Evolutionary conservation across 2,888 invertebrate genomes (phyloP), one percentile per base, ranked within the genome.

Genomic region (Margaritifera margaritifera): DNA sequence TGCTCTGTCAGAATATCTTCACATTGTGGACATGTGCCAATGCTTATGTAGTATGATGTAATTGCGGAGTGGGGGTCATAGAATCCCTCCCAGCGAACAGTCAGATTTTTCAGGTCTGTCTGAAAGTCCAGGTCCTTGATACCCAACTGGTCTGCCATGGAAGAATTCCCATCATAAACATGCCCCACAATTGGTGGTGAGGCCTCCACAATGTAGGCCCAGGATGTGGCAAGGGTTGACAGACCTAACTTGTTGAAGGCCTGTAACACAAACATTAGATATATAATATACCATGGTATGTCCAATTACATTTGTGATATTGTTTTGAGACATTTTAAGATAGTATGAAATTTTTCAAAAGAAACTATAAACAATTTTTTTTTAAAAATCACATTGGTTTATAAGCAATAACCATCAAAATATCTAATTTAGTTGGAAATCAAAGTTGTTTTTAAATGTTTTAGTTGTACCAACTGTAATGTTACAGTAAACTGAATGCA

Each of bases 41-140:
- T 66, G n/a, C 68, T 65, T 15, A 80, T 66, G n/a, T 42, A 71
- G 62, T 80, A 81, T 25, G 74, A 59, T 27, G 67, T 51, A n/a
- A 81, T 71, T 18, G 72, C 59, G 1, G 77, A 64, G 31, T 75
- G 74, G 1, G 77, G 73, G 25, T 76, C 77, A 54, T 71, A 55
- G 57, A 80, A 80, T 20, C 80, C 80, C 31, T 62, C 59, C 81
- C 79, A 81, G 55, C 59, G 69, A 4, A 71, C 72, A 31, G 63
- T 58, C 15, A 81, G 15, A 22, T 24, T 64, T 18, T 64, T 68
- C 42, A 55, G 52, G 22, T 70, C 69, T n/a, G 71, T 74, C 50
- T 71, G 70, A 60, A 62, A 78, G 53, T 78, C 78, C 22, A 68
- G 62, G 63, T 78, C 78, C 52, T 63, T 66, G 20, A 62, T 11